phyloP scores from a whole-genome alignment of 2,113 vertebrate species.

The Passer domesticus region DNA sequence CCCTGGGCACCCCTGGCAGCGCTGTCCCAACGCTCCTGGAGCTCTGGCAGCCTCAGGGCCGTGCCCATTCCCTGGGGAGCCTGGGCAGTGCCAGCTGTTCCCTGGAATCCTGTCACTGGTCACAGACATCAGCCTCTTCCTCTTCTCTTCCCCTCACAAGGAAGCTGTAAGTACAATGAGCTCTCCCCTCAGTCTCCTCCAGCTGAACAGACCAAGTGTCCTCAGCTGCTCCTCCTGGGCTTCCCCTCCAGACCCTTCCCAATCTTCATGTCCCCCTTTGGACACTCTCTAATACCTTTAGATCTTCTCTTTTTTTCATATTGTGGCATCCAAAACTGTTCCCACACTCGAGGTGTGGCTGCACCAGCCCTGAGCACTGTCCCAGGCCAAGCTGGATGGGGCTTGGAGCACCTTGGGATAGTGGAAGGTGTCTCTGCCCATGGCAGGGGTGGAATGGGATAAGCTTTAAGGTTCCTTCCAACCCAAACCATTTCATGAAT shows the following conservation, averaged over 20 bases:
- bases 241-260: not conserved
- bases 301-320: fast-evolving
- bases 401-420: not conserved
- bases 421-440: not conserved
- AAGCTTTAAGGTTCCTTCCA: no score
- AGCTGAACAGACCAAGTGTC: not conserved
- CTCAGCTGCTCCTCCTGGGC: not conserved
- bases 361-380: not conserved
- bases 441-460: not conserved
- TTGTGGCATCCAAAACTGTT: not conserved
- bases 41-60: not conserved
- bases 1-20: not conserved
- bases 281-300: not conserved
- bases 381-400: fast-evolving
- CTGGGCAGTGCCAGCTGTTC: not conserved
- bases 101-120: not conserved
- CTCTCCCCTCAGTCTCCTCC: not conserved
- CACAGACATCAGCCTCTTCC: not conserved
- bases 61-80: not conserved
- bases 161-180: not conserved
- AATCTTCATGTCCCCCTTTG: not conserved
- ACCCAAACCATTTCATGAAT: not conserved
- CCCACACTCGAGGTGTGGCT: not conserved
- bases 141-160: not conserved
- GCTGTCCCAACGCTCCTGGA: not conserved